Percentiles rank a stretch among this genome's conserved stretches.
Conservation (phyloP, 2,113 vertebrate genomes). For the Phyllostomus hastatus region DNA sequence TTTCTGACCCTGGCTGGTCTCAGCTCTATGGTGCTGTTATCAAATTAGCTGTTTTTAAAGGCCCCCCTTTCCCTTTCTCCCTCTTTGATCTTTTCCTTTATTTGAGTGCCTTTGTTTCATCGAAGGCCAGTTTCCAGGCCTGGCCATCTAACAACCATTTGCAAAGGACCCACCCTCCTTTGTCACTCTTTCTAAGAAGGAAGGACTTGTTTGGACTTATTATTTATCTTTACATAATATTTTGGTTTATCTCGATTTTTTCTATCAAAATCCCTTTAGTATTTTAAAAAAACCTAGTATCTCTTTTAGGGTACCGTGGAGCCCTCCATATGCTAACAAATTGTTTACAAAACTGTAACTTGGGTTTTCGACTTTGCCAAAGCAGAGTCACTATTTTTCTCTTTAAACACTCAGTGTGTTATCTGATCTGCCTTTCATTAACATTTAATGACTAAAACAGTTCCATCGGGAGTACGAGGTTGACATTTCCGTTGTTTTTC, state of each 20-base stretch:
- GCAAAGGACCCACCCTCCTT: background rate
- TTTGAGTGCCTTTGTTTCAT: slow-evolving; percentile 60
- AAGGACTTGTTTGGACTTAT: slow-evolving; percentile 26
- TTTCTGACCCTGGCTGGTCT: background rate
- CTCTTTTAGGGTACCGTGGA: background rate
- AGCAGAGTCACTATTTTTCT: slow-evolving; percentile 2
- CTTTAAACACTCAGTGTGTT: slow-evolving; percentile 10
- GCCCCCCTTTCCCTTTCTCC: background rate
- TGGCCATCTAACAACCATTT: slow-evolving; percentile 45
- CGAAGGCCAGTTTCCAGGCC: slow-evolving; percentile 42
- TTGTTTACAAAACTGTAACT: background rate
- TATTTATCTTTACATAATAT: background rate
- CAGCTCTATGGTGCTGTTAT: background rate
- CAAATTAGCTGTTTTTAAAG: background rate
- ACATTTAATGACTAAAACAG: slow-evolving; percentile 55
- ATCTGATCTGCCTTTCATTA: slow-evolving; percentile 50
- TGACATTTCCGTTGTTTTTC: slow-evolving; percentile 66
- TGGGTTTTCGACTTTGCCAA: background rate
- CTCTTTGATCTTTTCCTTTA: slow-evolving; percentile 38
- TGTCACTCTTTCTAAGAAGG: background rate
- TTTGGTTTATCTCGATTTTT: slow-evolving; percentile 2
- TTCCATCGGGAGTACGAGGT: background rate
- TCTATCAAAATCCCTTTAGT: slow-evolving; percentile 20
- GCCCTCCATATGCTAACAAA: background rate
- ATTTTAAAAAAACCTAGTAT: background rate